phyloP scores from a whole-genome alignment of 2,113 vertebrate genomes.

The Campylomormyrus tamandua region DNA sequence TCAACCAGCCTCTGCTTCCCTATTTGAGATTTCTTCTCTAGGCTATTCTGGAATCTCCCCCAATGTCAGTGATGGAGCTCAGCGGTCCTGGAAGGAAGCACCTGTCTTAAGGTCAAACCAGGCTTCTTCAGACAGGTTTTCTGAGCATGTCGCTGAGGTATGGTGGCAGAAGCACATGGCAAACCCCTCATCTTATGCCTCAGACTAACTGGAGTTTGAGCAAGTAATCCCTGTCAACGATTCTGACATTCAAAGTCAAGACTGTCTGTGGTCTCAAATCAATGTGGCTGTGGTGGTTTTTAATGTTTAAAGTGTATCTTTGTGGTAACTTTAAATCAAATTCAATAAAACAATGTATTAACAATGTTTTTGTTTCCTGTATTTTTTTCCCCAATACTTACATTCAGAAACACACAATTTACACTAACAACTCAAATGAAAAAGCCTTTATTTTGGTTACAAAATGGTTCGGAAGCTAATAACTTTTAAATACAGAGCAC shows the following conservation, averaged over 20 bases:
- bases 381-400: background rate
- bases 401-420: background rate
- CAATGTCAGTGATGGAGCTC: conserved; percentile 18
- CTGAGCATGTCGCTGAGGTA: conserved; percentile 1
- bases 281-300: background rate
- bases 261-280: background rate
- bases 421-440: background rate
- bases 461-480: background rate
- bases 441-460: background rate
- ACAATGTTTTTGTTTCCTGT: background rate
- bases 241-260: background rate
- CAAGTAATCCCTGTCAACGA: background rate
- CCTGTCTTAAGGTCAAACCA: background rate
- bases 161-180: conserved; percentile 16
- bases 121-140: background rate
- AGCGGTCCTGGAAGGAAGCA: conserved; percentile 25
- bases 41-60: conserved; percentile 24
- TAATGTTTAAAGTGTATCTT: background rate
- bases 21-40: conserved; percentile 37
- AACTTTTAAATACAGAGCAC: background rate
- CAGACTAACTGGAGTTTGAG: background rate
- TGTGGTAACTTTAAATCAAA: background rate
- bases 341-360: background rate
- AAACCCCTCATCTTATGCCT: background rate
- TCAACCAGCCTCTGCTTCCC: conserved; percentile 19